Percentiles rank a stretch among this genome's conserved stretches.
Evolutionary conservation across 2,888 invertebrate genomes (phyloP).

Genomic region (Folsomia candida): DNA sequence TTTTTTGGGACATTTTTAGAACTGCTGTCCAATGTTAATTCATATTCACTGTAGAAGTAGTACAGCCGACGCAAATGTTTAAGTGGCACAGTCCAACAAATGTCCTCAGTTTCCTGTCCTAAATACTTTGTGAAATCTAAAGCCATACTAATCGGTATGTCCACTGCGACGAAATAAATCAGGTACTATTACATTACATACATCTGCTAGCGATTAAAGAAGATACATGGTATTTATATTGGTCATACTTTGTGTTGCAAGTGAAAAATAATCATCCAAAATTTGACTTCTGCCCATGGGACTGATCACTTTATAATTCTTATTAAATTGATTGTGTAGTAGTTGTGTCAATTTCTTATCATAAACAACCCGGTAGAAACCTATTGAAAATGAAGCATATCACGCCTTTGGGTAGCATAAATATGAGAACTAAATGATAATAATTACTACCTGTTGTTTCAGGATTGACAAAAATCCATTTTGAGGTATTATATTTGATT

Average conservation of each 20-base stretch:
- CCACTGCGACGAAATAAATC: conserved; percentile 15
- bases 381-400: conserved; percentile 27
- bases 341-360: conserved; percentile 49
- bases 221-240: neutral
- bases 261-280: conserved; percentile 55
- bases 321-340: conserved; percentile 46
- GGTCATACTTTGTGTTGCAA: conserved; percentile 49
- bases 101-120: conserved; percentile 29
- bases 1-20: too few relatives aligned
- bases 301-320: conserved; percentile 54
- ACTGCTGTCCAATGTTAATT: too few relatives aligned
- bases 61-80: conserved; percentile 22
- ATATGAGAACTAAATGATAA: conserved; percentile 10
- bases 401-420: too few relatives aligned
- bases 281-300: conserved; percentile 57
- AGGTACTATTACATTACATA: neutral
- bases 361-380: conserved; percentile 51
- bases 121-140: conserved; percentile 36
- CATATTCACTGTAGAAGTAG: conserved; percentile 29
- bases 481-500: conserved; percentile 28
- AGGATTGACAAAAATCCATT: conserved; percentile 52
- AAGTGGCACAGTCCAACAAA: conserved; percentile 29
- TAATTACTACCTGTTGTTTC: conserved; percentile 50
- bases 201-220: neutral
- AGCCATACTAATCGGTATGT: conserved; percentile 17